Evolutionary conservation across 1,140 invertebrate genomes (phyloP).

Genomic region (Subanguina moxae): DNA sequence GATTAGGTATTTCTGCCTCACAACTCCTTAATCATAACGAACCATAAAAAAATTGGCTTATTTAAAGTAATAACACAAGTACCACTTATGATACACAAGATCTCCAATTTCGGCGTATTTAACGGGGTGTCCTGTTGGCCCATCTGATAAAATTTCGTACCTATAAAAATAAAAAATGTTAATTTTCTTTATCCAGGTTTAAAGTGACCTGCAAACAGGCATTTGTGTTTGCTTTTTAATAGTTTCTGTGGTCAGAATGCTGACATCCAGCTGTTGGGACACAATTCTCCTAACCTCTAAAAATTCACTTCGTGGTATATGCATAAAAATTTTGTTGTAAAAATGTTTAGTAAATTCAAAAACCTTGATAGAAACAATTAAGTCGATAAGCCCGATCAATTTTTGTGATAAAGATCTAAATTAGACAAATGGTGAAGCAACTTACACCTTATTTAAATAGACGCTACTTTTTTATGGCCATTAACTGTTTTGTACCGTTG

Average conservation of each 20-base stretch:
- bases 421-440: neutral
- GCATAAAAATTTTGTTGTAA: no score
- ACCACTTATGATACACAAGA: slow-evolving; percentile 56
- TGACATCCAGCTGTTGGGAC: slow-evolving; percentile 49
- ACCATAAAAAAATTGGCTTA: neutral
- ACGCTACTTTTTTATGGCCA: no score
- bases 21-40: slow-evolving; percentile 19
- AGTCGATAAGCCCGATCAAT: slow-evolving; percentile 53
- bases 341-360: neutral
- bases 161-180: slow-evolving; percentile 25
- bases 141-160: slow-evolving; percentile 53
- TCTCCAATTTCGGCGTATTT: slow-evolving; percentile 55
- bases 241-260: slow-evolving; percentile 42
- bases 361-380: slow-evolving; percentile 51
- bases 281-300: slow-evolving; percentile 48
- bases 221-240: slow-evolving; percentile 38
- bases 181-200: neutral
- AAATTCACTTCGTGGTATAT: no score
- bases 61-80: no score
- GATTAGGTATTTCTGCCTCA: slow-evolving; percentile 24
- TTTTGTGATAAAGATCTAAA: slow-evolving; percentile 58
- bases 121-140: slow-evolving; percentile 46
- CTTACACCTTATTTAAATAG: no score
- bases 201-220: slow-evolving; percentile 45
- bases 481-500: no score